Conservation (phyloP, 2,888 invertebrate species). For the Eumerus sabulonum region DNA sequence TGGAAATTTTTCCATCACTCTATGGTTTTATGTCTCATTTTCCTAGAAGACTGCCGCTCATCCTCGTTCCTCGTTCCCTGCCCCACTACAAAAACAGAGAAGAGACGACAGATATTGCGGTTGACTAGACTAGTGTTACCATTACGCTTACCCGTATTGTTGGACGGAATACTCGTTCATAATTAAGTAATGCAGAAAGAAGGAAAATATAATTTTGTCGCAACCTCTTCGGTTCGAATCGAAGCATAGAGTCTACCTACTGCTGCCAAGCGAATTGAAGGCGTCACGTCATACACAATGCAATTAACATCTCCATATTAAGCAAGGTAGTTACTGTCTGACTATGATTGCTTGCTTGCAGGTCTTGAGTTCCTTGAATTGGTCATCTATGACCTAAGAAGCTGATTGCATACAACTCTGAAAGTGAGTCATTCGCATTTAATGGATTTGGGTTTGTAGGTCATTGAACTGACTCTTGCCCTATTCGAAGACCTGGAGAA, state of each 20-base stretch:
- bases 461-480: conserved; percentile 26
- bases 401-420: conserved; percentile 2
- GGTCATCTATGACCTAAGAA: conserved; percentile 24
- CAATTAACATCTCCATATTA: conserved; percentile 8
- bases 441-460: conserved; percentile 24
- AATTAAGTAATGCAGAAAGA: conserved; percentile 9
- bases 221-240: too few species aligned
- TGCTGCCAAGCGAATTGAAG: conserved; percentile 23
- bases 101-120: neutral
- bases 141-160: conserved; percentile 21
- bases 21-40: conserved; percentile 20
- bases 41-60: conserved; percentile 22
- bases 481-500: too few species aligned
- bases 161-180: neutral
- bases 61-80: too few species aligned
- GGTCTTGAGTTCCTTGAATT: conserved; percentile 7
- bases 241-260: too few species aligned
- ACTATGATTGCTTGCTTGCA: conserved; percentile 1
- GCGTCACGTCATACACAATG: conserved; percentile 1
- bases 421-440: conserved; percentile 33
- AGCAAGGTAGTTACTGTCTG: conserved; percentile 11
- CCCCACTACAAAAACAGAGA: too few species aligned
- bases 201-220: too few species aligned
- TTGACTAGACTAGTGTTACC: conserved; percentile 25
- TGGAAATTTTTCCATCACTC: conserved; percentile 35